Percentiles rank a stretch among this genome's conserved stretches.
Evolutionary conservation across 2,113 vertebrate species (phyloP).

Genomic region (Sphyrna mokarran): DNA sequence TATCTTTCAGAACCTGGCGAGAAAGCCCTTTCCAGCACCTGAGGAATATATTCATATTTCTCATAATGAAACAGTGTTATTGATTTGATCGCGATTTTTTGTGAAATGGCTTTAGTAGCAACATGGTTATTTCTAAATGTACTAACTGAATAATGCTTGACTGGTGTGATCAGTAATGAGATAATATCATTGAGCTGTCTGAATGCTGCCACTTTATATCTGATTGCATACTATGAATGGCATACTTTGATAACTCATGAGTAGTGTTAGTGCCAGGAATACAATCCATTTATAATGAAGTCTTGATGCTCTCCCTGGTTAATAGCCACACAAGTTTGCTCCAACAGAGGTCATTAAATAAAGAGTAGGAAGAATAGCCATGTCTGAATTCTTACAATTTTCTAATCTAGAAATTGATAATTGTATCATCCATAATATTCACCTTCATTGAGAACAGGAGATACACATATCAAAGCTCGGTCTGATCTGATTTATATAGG

Average conservation of each 20-base stretch:
- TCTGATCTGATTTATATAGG: not conserved
- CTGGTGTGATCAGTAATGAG: not conserved
- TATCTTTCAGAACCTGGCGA: not conserved
- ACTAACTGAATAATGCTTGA: not conserved
- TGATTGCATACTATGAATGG: slow-evolving; percentile 2
- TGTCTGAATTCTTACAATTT: not conserved
- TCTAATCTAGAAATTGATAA: not conserved
- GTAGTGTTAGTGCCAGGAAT: not conserved
- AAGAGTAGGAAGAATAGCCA: not conserved
- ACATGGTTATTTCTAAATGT: not conserved
- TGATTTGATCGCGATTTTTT: not conserved
- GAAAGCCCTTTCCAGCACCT: not conserved
- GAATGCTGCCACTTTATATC: not conserved
- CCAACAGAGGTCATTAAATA: not conserved
- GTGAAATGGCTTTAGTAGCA: not conserved
- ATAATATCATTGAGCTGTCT: not conserved
- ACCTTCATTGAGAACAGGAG: not conserved
- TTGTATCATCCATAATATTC: not conserved
- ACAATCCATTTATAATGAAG: not conserved
- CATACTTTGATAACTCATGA: not conserved
- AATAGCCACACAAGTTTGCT: not conserved
- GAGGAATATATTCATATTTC: not conserved
- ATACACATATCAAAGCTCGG: not conserved
- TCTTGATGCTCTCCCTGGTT: not conserved
- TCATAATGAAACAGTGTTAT: not conserved